Evolutionary conservation across 2,113 vertebrate species (phyloP).

Genomic region (Gallinago undulata): DNA sequence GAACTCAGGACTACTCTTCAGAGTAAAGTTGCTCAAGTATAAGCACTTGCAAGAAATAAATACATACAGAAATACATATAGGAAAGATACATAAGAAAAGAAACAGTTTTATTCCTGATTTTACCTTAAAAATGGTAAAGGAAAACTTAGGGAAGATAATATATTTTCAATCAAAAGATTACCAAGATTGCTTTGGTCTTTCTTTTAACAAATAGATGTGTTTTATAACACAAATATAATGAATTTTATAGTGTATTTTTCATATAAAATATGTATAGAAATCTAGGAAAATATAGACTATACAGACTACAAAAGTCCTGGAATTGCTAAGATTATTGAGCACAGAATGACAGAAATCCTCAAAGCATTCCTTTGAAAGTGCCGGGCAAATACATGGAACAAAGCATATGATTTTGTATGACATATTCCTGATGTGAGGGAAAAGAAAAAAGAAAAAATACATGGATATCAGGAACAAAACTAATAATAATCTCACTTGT

Average conservation of each 20-base stretch:
- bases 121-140: neutral
- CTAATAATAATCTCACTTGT: neutral
- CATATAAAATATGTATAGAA: neutral
- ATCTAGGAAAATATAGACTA: neutral
- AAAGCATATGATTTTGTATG: neutral
- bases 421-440: neutral
- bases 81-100: too few relatives aligned
- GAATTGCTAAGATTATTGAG: neutral
- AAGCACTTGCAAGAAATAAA: neutral
- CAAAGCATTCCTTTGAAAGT: neutral
- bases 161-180: neutral
- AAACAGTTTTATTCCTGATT: neutral
- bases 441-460: neutral
- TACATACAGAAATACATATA: too few relatives aligned
- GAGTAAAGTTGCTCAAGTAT: neutral
- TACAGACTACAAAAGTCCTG: neutral
- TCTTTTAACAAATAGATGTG: neutral
- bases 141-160: neutral
- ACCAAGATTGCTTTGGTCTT: neutral
- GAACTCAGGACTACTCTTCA: neutral
- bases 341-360: neutral
- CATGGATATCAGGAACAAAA: neutral
- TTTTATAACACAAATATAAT: neutral
- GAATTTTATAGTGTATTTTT: neutral
- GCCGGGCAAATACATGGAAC: neutral